A percentile compares a stretch with the other conserved stretches of the same genome.
phyloP scores from a whole-genome alignment of 2,888 invertebrate genomes.

The Trisateles emortualis region DNA sequence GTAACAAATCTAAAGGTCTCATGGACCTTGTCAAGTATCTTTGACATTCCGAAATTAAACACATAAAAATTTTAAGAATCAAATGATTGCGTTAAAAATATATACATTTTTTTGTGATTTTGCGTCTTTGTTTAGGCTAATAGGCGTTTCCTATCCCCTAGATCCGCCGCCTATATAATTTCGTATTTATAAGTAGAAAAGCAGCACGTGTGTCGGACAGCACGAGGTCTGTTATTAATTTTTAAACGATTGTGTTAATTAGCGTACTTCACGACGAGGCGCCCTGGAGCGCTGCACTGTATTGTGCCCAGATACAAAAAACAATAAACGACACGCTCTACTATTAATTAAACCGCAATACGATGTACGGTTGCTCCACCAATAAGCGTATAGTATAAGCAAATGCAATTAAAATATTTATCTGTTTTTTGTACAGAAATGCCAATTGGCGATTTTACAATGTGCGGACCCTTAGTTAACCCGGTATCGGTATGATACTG shows the following conservation, averaged over 20 bases:
- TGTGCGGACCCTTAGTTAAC: background rate
- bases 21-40: too few species aligned
- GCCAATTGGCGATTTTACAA: slow-evolving; percentile 2
- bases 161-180: too few species aligned
- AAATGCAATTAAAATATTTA: slow-evolving; percentile 41
- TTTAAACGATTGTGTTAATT: slow-evolving; percentile 85
- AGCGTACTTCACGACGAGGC: slow-evolving; percentile 70
- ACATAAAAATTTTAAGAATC: too few species aligned
- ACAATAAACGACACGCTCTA: slow-evolving; percentile 71
- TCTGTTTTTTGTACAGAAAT: slow-evolving; percentile 22
- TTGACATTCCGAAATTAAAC: too few species aligned
- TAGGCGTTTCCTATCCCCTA: too few species aligned
- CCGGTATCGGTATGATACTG: too few species aligned
- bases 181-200: too few species aligned
- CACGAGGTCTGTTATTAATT: slow-evolving; percentile 78
- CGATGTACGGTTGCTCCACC: slow-evolving; percentile 45
- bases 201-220: slow-evolving; percentile 76
- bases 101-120: too few species aligned
- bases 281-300: slow-evolving; percentile 66
- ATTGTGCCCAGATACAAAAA: slow-evolving; percentile 58
- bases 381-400: slow-evolving; percentile 29
- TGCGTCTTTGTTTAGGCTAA: too few species aligned
- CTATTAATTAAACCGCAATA: slow-evolving; percentile 72
- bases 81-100: too few species aligned
- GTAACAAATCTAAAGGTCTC: too few species aligned